Evolutionary conservation across 2,888 invertebrate species (phyloP).

Genomic region (Tetragonisca angustula): DNA sequence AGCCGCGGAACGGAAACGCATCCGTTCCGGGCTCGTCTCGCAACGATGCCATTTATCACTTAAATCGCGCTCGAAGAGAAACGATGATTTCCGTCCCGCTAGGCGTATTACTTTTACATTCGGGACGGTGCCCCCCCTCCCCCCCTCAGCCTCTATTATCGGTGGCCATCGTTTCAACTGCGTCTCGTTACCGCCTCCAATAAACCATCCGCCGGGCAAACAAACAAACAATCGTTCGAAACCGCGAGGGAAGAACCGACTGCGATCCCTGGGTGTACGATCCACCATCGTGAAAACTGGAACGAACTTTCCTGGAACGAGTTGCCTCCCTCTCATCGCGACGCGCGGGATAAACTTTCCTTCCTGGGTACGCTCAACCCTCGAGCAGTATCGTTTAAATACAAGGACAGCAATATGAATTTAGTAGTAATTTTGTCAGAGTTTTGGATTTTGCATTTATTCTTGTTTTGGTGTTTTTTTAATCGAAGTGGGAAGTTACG

Average conservation of each 20-base stretch:
- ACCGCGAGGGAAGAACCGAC: conserved; percentile 11
- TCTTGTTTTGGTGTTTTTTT: too few relatives aligned
- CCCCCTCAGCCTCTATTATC: conserved; percentile 34
- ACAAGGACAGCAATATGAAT: too few relatives aligned
- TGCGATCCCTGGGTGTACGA: conserved; percentile 24
- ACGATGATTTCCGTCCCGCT: conserved; percentile 55
- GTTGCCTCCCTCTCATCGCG: neutral
- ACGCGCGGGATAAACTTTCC: neutral
- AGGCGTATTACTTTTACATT: conserved; percentile 57
- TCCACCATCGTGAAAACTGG: conserved; percentile 48
- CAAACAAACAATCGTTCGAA: conserved; percentile 55
- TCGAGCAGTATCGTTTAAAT: too few relatives aligned
- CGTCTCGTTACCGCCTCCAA: conserved; percentile 56
- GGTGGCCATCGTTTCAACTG: conserved; percentile 46
- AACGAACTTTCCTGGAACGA: conserved; percentile 24
- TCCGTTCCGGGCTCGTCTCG: conserved; percentile 43
- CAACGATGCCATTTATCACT: conserved; percentile 55
- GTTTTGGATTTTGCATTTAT: too few relatives aligned
- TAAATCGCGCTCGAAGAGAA: conserved; percentile 45
- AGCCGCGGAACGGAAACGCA: conserved; percentile 38
- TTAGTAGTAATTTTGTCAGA: too few relatives aligned
- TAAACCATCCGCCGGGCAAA: conserved; percentile 49
- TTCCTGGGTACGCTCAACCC: too few relatives aligned
- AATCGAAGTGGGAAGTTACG: too few relatives aligned
- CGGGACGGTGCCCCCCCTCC: neutral